These are phyloP conservation scores for Pegea sp. DNA, from an alignment of 23 tunicate species.

Conservation along the genomic window DNA sequence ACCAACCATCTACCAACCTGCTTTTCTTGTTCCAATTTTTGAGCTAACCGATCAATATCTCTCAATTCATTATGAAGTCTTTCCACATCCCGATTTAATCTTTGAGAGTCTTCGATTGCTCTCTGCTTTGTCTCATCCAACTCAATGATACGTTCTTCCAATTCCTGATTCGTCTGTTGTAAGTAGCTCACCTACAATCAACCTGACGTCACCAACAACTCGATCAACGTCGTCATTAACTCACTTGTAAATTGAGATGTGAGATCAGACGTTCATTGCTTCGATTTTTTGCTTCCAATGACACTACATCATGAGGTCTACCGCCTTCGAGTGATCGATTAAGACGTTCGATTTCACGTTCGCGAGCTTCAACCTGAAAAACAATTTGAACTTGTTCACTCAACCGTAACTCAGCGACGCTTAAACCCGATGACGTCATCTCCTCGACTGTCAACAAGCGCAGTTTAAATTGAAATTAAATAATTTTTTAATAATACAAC, in stretches of 20 bases:
- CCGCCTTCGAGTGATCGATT: constrained; percentile 92
- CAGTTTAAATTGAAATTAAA: no score
- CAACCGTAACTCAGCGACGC: no score
- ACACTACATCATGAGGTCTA: constrained; percentile 87
- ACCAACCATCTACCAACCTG: constrained; percentile 24
- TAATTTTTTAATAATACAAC: no score
- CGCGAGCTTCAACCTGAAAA: constrained; percentile 54
- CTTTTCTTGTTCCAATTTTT: constrained; percentile 67
- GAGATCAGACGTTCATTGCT: constrained; percentile 81
- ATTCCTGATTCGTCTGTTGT: constrained; percentile 73
- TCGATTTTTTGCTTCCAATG: constrained; percentile 66
- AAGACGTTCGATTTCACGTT: constrained; percentile 71
- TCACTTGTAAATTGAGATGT: constrained; percentile 72
- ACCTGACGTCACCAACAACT: no score
- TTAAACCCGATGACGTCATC: no score
- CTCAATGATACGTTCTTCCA: constrained; percentile 51
- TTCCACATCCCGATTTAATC: constrained; percentile 37
- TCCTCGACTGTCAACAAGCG: no score
- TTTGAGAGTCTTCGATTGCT: constrained; percentile 23
- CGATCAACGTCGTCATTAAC: no score
- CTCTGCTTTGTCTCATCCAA: constrained; percentile 31
- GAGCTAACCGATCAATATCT: constrained; percentile 80
- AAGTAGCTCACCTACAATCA: constrained; percentile 59
- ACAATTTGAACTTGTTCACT: no score
- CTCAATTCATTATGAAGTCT: constrained; percentile 45